phyloP scores from a whole-genome alignment of 2,888 invertebrate species.

The Zaprionus obscuricornis region DNA sequence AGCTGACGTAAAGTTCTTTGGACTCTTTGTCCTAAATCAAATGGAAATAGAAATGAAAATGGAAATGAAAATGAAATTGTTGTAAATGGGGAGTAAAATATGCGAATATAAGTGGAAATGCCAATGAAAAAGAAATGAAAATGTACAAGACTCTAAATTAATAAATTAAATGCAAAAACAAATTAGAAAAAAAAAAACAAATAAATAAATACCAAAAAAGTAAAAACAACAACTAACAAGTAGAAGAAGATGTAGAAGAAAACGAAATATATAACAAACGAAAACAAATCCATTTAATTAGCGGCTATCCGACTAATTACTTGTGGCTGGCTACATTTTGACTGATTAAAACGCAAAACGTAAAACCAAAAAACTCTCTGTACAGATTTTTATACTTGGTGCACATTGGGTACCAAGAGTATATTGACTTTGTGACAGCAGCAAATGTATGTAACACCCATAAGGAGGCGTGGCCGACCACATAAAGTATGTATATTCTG shows the following conservation, averaged over 20 bases:
- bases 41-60: constrained; percentile 29
- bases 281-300: constrained; percentile 68
- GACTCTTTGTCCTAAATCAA: constrained; percentile 31
- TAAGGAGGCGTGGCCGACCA: too few relatives aligned
- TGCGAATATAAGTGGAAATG: constrained; percentile 18
- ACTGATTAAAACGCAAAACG: constrained; percentile 54
- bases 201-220: constrained; percentile 18
- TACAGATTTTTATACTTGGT: too few relatives aligned
- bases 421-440: too few relatives aligned
- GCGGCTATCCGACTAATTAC: constrained; percentile 46
- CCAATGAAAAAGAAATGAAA: neutral
- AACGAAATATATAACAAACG: constrained; percentile 8
- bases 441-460: too few relatives aligned
- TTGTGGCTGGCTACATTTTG: constrained; percentile 49
- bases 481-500: too few relatives aligned
- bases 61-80: neutral
- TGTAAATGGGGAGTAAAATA: neutral
- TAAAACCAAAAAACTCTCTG: constrained; percentile 21
- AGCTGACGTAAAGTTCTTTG: constrained; percentile 64
- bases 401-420: too few relatives aligned
- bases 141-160: constrained; percentile 49
- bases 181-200: constrained; percentile 31
- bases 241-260: constrained; percentile 27
- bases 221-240: constrained; percentile 21
- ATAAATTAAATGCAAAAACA: constrained; percentile 59